phyloP scores from a whole-genome alignment of 2,888 invertebrate species.

The Drosophila villosipedis region DNA sequence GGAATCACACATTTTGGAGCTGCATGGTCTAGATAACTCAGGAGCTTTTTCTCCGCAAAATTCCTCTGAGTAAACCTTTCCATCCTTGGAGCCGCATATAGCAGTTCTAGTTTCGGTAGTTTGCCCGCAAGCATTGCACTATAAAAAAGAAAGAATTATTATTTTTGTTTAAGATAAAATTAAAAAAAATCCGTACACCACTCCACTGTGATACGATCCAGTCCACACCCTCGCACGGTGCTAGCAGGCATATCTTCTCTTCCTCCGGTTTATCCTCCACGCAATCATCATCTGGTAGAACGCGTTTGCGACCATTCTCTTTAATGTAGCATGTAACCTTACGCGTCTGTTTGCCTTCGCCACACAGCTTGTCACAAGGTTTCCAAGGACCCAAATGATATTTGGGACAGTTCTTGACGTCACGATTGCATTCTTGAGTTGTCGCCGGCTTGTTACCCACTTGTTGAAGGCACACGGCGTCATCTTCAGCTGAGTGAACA shows the following conservation, averaged over 20 bases:
- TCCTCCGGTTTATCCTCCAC: slow-evolving; percentile 89
- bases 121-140: slow-evolving; percentile 93
- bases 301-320: slow-evolving; percentile 88
- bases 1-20: slow-evolving; percentile 88
- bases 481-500: slow-evolving; percentile 89
- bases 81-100: slow-evolving; percentile 90
- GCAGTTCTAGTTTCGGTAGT: slow-evolving; percentile 90
- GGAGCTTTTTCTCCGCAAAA: slow-evolving; percentile 90
- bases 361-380: slow-evolving; percentile 96
- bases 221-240: slow-evolving; percentile 96
- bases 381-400: slow-evolving; percentile 97
- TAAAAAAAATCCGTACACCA: slow-evolving; percentile 88
- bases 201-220: slow-evolving; percentile 96
- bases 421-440: slow-evolving; percentile 90
- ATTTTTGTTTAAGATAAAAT: neutral
- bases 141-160: neutral
- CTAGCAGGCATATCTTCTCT: slow-evolving; percentile 90
- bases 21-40: slow-evolving; percentile 88
- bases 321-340: slow-evolving; percentile 92
- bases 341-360: slow-evolving; percentile 93
- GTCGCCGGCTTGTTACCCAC: slow-evolving; percentile 90
- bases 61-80: slow-evolving; percentile 88
- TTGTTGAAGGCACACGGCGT: slow-evolving; percentile 89
- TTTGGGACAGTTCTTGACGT: slow-evolving; percentile 90
- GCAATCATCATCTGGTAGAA: slow-evolving; percentile 89